Evolutionary conservation across 2,888 invertebrate species (phyloP).

Genomic region (Acrobasis consociella): DNA sequence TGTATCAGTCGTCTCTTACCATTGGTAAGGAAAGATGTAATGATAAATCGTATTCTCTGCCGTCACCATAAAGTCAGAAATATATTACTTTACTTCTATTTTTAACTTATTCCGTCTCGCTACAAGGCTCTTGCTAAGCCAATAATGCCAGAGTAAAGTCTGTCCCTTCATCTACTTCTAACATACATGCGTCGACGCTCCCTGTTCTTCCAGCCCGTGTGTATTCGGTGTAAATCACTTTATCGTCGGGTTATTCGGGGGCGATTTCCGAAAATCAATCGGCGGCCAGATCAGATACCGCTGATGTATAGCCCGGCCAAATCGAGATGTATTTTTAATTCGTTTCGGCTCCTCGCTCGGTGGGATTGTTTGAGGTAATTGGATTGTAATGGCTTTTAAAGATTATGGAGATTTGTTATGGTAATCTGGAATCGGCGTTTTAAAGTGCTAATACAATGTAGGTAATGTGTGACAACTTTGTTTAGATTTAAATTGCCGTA

Average conservation of each 20-base stretch:
- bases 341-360: constrained; percentile 19
- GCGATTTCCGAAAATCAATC: constrained; percentile 74
- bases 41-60: no score
- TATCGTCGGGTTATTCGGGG: constrained; percentile 61
- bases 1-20: no score
- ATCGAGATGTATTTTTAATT: constrained; percentile 37
- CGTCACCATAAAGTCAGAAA: no score
- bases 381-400: constrained; percentile 22
- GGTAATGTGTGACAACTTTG: not conserved
- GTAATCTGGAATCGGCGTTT: constrained; percentile 5
- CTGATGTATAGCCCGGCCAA: constrained; percentile 54
- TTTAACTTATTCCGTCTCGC: no score
- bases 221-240: constrained; percentile 63
- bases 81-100: no score
- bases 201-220: constrained; percentile 35
- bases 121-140: no score
- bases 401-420: constrained; percentile 12
- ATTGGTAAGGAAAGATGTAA: no score
- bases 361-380: constrained; percentile 25
- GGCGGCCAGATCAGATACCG: constrained; percentile 58
- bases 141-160: not conserved
- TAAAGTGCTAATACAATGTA: not conserved
- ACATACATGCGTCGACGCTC: constrained; percentile 19
- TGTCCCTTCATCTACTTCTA: not conserved
- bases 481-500: not conserved